A percentile compares a stretch with the other conserved stretches of the same genome.
These are phyloP conservation scores for Ceraclea dissimilis DNA, from an alignment of 2,888 invertebrate genomes.

Conservation along the genomic window DNA sequence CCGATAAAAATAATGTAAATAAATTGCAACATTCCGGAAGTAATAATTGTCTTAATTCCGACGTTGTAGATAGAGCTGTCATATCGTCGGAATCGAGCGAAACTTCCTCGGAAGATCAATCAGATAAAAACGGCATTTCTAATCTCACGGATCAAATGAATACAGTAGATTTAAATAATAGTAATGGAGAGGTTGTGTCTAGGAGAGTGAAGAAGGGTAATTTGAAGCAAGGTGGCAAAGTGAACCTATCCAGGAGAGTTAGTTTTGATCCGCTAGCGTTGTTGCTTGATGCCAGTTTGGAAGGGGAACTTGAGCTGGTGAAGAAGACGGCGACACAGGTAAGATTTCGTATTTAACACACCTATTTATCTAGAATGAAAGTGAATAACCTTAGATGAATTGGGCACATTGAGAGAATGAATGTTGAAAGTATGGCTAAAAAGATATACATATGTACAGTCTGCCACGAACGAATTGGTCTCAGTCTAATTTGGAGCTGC, in stretches of 20 bases:
- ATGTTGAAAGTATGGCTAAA: no score
- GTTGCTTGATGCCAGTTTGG: constrained; percentile 92
- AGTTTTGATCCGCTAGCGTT: constrained; percentile 97
- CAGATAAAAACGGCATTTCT: constrained; percentile 38
- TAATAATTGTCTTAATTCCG: constrained; percentile 26
- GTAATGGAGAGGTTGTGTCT: constrained; percentile 35
- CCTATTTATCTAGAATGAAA: neutral
- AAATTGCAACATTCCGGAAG: constrained; percentile 27
- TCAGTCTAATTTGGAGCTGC: neutral
- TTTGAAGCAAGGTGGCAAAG: constrained; percentile 66
- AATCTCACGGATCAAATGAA: constrained; percentile 47
- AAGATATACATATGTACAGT: no score
- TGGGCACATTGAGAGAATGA: no score
- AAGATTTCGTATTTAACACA: constrained; percentile 12
- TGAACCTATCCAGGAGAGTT: constrained; percentile 73
- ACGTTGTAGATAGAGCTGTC: constrained; percentile 40
- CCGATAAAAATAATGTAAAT: constrained; percentile 33
- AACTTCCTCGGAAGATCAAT: constrained; percentile 39
- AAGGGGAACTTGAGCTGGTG: constrained; percentile 95
- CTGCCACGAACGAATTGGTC: neutral
- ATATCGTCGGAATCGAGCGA: constrained; percentile 28
- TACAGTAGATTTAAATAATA: constrained; percentile 46
- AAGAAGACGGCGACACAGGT: constrained; percentile 90
- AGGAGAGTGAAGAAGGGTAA: constrained; percentile 73
- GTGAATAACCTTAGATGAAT: no score